Percentiles rank a stretch among this genome's conserved stretches.
Conservation (phyloP, 2,113 vertebrate genomes). For the Pseudorectes ferrugineus region DNA sequence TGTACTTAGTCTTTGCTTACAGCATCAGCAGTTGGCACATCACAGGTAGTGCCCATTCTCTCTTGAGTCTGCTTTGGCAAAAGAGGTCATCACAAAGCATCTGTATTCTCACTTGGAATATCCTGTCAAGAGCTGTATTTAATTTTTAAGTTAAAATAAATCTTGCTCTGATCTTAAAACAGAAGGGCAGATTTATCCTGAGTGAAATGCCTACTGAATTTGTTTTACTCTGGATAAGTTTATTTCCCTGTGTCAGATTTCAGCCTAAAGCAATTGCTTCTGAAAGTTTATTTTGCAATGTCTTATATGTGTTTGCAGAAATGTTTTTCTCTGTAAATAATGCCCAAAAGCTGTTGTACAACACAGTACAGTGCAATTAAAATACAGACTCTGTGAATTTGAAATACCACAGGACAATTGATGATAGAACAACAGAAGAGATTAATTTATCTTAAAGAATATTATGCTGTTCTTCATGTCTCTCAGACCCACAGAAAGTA, state of each 20-base stretch:
- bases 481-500: background rate
- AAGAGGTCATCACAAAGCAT: background rate
- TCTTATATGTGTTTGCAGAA: background rate
- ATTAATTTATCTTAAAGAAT: slow-evolving; percentile 25
- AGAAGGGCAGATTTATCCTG: background rate
- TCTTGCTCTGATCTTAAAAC: background rate
- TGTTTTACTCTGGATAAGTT: background rate
- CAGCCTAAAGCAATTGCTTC: slow-evolving; percentile 18
- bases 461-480: background rate
- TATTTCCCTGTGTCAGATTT: slow-evolving; percentile 5
- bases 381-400: background rate
- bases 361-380: slow-evolving; percentile 1
- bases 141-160: background rate
- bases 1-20: background rate
- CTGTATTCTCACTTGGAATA: background rate
- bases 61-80: background rate
- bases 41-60: background rate
- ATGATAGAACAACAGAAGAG: slow-evolving; percentile 3
- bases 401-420: slow-evolving; percentile 20
- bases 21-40: background rate
- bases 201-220: background rate
- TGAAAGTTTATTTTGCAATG: slow-evolving; percentile 26
- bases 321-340: slow-evolving; percentile 2
- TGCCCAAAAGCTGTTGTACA: slow-evolving; percentile 20
- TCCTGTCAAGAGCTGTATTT: background rate